Evolutionary conservation across 2,888 invertebrate genomes (phyloP), one percentile per base, ranked within the genome.

Genomic region (Scelioninae gen. 2): DNA sequence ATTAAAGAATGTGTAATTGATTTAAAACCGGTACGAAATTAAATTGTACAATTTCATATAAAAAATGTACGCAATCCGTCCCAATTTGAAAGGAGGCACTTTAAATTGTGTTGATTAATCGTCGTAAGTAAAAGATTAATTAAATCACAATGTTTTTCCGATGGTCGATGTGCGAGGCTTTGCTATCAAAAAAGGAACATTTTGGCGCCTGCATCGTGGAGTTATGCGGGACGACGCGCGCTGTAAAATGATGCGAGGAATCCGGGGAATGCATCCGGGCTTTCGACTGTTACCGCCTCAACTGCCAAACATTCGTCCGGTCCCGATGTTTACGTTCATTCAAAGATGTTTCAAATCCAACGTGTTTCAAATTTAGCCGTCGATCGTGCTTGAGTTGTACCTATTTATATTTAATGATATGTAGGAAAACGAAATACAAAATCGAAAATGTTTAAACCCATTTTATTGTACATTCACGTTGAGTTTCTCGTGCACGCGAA

Each of bases 261-360:
- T 76, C 77, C 75, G 31, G 33, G 77, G 81, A 80, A 80, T 77
- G 79, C 77, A 75, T 72, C 73, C 63, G 78, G 74, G 52, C 71
- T 48, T 63, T 39, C 63, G 72, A 58, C 74, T 31, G 64, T 50
- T 52, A 70, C 73, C 55, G 67, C 63, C 25, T 60, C 60, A 50
- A 77, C 77, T 78, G 76, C 76, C 77, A 37, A 68, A 68, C 37
- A 45, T 22, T 68, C 58, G 19, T 35, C 15, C 50, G 52, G 31
- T 31, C 50, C 46, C 33, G 16, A 55, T 57, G 16, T 50, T 48
- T 58, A 61, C 31, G 39, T 18, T 50, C 61, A 45, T 39, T 50
- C 48, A 48, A 39, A n/a, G n/a, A n/a, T n/a, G n/a, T n/a, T n/a
- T n/a, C n/a, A n/a, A n/a, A n/a, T n/a, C n/a, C n/a, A n/a, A n/a